Evolutionary conservation across 1,140 invertebrate species (phyloP).

Genomic region (Formica selysi): DNA sequence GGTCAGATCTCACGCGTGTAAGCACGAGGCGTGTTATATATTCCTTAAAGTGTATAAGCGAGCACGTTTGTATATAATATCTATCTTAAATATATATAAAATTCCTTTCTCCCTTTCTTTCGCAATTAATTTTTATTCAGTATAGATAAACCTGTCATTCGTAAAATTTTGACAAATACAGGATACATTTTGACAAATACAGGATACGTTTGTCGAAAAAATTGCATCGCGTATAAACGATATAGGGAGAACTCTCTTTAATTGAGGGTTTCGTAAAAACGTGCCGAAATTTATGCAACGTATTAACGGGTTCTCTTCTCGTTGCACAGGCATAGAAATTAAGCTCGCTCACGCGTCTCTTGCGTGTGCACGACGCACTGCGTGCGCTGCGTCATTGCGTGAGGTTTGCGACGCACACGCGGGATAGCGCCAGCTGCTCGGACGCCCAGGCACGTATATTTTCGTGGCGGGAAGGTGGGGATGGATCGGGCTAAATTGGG

Average conservation of each 20-base stretch:
- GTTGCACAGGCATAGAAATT: slow-evolving; percentile 28
- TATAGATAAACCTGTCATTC: not conserved
- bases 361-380: slow-evolving; percentile 46
- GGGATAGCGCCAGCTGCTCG: slow-evolving; percentile 77
- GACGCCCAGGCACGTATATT: slow-evolving; percentile 63
- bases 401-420: slow-evolving; percentile 74
- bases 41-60: not conserved
- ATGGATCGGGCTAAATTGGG: slow-evolving; percentile 55
- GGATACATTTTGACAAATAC: not conserved
- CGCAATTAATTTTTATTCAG: not conserved
- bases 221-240: no score
- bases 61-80: not conserved
- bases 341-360: slow-evolving; percentile 29
- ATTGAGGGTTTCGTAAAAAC: not conserved
- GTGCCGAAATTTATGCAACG: not conserved
- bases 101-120: no score
- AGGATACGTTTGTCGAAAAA: not conserved
- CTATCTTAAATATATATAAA: not conserved
- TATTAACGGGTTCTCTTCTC: not conserved
- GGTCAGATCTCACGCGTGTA: slow-evolving; percentile 47
- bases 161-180: not conserved
- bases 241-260: no score
- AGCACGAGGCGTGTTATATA: slow-evolving; percentile 5
- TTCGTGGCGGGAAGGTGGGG: slow-evolving; percentile 42
- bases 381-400: slow-evolving; percentile 61